A percentile compares a stretch with the other conserved stretches of the same genome.
These are phyloP conservation scores for Eumeta japonica DNA, from an alignment of 1,140 invertebrate species.

Conservation along the genomic window DNA sequence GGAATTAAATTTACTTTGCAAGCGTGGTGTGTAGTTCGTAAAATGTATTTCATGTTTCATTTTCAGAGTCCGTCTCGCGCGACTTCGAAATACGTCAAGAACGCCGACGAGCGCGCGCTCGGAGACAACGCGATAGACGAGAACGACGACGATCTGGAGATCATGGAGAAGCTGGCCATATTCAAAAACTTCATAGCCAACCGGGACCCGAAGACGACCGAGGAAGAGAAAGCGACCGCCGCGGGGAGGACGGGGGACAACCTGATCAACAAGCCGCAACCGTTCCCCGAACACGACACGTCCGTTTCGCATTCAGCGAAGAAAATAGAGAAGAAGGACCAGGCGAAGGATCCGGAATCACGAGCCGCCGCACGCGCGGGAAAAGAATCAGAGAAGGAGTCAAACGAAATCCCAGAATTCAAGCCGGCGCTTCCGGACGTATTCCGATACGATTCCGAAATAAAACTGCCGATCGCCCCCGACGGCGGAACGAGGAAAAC, in stretches of 20 bases:
- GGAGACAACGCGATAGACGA: too few species aligned
- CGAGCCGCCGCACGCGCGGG: not conserved
- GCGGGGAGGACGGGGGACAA: too few species aligned
- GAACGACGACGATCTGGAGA: too few species aligned
- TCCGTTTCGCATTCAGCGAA: conserved; percentile 28
- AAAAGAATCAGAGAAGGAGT: not conserved
- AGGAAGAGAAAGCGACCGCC: too few species aligned
- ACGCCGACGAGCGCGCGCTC: too few species aligned
- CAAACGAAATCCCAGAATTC: conserved; percentile 28
- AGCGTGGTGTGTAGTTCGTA: too few species aligned
- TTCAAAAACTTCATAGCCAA: conserved; percentile 38
- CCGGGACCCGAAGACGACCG: conserved; percentile 24
- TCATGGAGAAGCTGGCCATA: conserved; percentile 35
- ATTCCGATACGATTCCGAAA: conserved; percentile 15
- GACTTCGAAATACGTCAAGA: too few species aligned
- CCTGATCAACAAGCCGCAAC: too few species aligned
- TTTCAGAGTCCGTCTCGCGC: too few species aligned
- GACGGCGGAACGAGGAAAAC: conserved; percentile 18
- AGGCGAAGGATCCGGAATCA: conserved; percentile 18
- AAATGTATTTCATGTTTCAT: too few species aligned
- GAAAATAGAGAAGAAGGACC: conserved; percentile 46
- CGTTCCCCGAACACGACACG: conserved; percentile 38
- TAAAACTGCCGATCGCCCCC: conserved; percentile 23
- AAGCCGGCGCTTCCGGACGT: conserved; percentile 32
- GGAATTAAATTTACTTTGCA: too few species aligned